Base-by-base conservation (phyloP, 2,888 invertebrate species). In the Anoplius nigerrimus region DNA sequence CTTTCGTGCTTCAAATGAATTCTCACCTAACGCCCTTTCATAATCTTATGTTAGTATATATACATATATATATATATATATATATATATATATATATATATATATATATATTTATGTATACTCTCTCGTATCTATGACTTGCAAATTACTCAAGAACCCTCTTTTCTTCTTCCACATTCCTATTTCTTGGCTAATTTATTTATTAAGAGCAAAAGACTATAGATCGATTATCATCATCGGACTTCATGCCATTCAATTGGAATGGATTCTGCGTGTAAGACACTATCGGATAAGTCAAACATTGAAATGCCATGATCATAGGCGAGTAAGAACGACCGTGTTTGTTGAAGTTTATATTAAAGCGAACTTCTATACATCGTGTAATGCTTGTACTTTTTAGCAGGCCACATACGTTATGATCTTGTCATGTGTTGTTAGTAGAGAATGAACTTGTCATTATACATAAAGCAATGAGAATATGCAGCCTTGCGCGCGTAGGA, bases 141-240 rank as follows among this genome's bases (percentile, higher is more conserved):
- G 46, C 34, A 51, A 57, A 56, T 67, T 65, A 21, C 34, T 73
- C 21, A 5, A 55, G 51, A 66, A 65, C 66, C 71, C 34, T 11
- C 11, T 74, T 78, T 78, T 74, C 71, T 76, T 76, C 72, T 74
- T 73, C 60, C 63, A 80, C 86, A 86, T 86, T 86, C 83, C 84
- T 79, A 56, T 75, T 71, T 73, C 65, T 78, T 71, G 62, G 65
- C 72, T 83, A 66, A 78, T 75, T 80, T 82, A 86, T 86, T 86
- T 85, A 84, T 86, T 80, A 82, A 83, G 81, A 80, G 80, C 70
- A 65, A 76, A 85, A 85, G 82, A 84, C 83, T 84, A 77, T 51
- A 55, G 62, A 60, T 54, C 48, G 60, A 57, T 62, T 63, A 53
- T 42, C 8, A 22, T 62, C 46, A 53, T 16, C n/a, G 48, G 34